phyloP scores from a whole-genome alignment of 2,888 invertebrate genomes.

The Myopa testacea region DNA sequence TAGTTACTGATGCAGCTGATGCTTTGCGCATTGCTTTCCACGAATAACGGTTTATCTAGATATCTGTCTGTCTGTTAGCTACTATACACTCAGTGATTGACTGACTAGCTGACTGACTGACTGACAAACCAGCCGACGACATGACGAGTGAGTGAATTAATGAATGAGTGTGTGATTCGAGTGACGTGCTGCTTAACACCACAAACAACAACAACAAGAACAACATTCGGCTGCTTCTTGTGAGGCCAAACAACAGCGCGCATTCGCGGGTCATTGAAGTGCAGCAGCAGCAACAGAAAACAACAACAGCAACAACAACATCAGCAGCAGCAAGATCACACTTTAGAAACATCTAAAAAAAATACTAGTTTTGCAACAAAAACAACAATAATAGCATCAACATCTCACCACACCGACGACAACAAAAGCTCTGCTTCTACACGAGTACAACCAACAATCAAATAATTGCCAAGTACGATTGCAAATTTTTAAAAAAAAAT shows the following conservation, averaged over 20 bases:
- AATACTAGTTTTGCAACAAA: neutral
- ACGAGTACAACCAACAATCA: neutral
- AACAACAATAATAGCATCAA: neutral
- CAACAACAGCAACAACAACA: neutral
- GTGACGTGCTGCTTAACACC: slow-evolving; percentile 3
- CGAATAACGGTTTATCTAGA: slow-evolving; percentile 19
- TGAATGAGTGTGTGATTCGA: neutral
- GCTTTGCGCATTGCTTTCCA: neutral
- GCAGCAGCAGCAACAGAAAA: neutral
- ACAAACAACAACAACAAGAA: too few relatives aligned
- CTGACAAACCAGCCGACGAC: neutral
- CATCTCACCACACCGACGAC: neutral
- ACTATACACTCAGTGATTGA: neutral
- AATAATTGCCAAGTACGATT: neutral
- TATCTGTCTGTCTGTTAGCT: neutral
- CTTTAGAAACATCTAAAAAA: neutral
- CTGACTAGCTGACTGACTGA: slow-evolving; percentile 1
- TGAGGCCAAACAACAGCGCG: neutral
- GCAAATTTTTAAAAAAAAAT: slow-evolving; percentile 3
- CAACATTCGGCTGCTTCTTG: neutral
- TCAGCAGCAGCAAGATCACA: neutral
- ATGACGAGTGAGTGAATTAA: neutral
- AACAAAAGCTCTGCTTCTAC: neutral
- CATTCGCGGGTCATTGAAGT: neutral
- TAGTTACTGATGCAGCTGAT: neutral